Evolutionary conservation across 2,797 vertebrate species (phyloP), one percentile per base, ranked within the genome.

Genomic region (Cyprinella venusta): DNA sequence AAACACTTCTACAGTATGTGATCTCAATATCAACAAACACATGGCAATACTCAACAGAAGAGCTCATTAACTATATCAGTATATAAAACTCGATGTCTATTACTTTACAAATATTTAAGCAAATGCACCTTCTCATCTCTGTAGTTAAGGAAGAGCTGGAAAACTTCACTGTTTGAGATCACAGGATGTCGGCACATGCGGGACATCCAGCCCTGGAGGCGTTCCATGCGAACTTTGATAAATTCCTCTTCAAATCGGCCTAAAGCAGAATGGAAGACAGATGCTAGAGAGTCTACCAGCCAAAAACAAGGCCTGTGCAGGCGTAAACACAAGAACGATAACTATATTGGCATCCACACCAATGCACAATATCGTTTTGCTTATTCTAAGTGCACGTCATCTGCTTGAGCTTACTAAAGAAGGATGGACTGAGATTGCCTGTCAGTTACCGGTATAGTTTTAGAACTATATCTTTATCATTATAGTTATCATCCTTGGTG

Each of bases 191-290:
- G 94, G 84, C 97, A 97, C 96, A 98, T 97, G 26, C 97, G 93
- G 0, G 93, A 95, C 96, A 98, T 92, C 97, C 97, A 97, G 0
- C 90, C 94, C 40, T 97, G 96, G 38, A 98, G 93, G n/a, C 96
- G 93, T 89, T 97, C 96, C 96, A 97, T 97, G 10, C 96, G 93
- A 94, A 95, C 95, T 89, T 95, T 95, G 89, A 98, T 98, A 84
- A 98, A 98, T 84, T 97, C 97, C 69, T 95, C 96, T 79, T 97
- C 96, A 85, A 97, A 98, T 54, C 96, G 95, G 2, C 97, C 97
- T 98, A 89, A 9, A n/a, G 18, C 50, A 16, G 40, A 70, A 78
- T 65, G 42, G 18, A 77, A 52, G 56, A 42, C 76, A 63, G 71
- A 63, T 68, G 69, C 30, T 76, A 81, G 30, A 18, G 33, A 63